phyloP scores from a whole-genome alignment of 2,888 invertebrate species.

The Amblyteles armatorius region DNA sequence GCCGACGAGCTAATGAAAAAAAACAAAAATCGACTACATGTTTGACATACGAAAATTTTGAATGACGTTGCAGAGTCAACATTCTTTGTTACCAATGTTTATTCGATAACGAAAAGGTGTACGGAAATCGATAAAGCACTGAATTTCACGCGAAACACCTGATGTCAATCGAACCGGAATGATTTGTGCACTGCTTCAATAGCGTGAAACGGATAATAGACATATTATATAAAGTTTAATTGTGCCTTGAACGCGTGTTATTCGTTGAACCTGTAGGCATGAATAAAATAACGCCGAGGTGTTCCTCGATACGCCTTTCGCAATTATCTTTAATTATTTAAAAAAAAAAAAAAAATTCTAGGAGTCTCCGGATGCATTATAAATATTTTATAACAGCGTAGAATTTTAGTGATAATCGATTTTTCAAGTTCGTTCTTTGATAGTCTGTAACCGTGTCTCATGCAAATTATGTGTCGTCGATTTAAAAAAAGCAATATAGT shows the following conservation, averaged over 20 bases:
- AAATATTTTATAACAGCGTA: slow-evolving; percentile 1
- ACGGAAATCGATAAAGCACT: background rate
- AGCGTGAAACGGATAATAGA: slow-evolving; percentile 24
- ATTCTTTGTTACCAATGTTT: background rate
- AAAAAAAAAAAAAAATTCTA: background rate
- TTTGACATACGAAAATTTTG: background rate
- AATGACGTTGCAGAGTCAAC: background rate
- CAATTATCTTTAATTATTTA: slow-evolving; percentile 16
- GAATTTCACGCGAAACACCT: background rate
- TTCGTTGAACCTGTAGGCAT: background rate
- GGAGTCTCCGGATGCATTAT: background rate
- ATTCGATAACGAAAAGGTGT: background rate
- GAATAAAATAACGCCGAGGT: slow-evolving; percentile 14
- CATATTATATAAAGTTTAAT: slow-evolving; percentile 31
- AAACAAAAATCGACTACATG: background rate
- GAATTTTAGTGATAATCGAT: slow-evolving; percentile 2
- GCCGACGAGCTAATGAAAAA: background rate
- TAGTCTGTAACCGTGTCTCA: background rate
- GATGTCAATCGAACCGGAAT: slow-evolving; percentile 3
- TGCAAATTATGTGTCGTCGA: background rate
- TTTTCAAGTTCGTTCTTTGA: background rate
- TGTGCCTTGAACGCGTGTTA: background rate
- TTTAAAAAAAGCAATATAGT: background rate
- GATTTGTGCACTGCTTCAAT: slow-evolving; percentile 31
- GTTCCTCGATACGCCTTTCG: slow-evolving; percentile 3